Conservation (phyloP, 1,140 invertebrate species). For the Drusus annulatus region DNA sequence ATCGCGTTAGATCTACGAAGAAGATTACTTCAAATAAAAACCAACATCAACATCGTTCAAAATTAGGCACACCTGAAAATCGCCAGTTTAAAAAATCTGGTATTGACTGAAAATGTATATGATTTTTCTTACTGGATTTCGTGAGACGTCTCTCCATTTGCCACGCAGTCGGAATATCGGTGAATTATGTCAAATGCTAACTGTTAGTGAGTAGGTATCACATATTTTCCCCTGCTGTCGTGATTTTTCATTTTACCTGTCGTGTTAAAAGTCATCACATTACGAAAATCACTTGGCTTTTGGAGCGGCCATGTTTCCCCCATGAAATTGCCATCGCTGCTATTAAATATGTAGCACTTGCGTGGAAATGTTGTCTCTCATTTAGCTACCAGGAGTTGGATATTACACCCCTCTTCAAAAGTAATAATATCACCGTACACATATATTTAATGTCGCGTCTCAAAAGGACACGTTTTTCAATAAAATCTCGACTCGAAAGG, state of each 20-base stretch:
- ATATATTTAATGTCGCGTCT: slow-evolving; percentile 19
- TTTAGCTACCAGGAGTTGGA: background rate
- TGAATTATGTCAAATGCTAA: no score
- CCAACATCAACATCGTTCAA: background rate
- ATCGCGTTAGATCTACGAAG: background rate
- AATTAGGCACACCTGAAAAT: background rate
- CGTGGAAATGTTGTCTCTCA: slow-evolving; percentile 11
- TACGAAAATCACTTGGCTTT: background rate
- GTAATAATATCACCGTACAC: slow-evolving; percentile 12
- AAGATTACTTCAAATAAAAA: slow-evolving; percentile 21
- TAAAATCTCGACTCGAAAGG: background rate
- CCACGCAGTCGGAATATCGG: no score
- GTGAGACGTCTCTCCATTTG: no score
- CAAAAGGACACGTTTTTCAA: slow-evolving; percentile 5
- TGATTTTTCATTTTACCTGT: no score
- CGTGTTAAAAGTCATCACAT: no score
- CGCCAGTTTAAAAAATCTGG: no score
- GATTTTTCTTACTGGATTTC: no score
- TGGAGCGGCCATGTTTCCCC: background rate
- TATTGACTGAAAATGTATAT: no score
- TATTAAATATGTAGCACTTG: slow-evolving; percentile 9
- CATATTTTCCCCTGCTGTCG: no score
- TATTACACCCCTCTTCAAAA: slow-evolving; percentile 14
- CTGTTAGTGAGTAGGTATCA: no score
- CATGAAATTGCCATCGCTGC: slow-evolving; percentile 4